Evolutionary conservation across 2,888 invertebrate genomes (phyloP), one percentile per base, ranked within the genome.

Genomic region (Elegia similella): DNA sequence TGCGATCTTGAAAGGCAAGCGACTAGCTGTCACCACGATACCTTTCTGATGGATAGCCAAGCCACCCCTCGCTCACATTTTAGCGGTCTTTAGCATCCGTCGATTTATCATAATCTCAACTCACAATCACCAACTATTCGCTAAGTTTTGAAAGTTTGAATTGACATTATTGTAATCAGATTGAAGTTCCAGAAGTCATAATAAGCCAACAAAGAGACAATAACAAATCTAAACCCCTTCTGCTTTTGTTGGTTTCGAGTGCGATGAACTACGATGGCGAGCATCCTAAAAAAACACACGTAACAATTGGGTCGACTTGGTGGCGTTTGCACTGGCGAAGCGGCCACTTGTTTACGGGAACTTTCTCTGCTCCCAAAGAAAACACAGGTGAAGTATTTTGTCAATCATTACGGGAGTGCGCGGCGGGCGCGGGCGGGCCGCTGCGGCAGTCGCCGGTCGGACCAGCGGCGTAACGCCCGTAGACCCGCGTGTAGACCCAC

Each of bases 351-450:
- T 80, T 81, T 77, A 73, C 64, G 65, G 52, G 61, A 69, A 66
- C 58, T 75, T 75, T 76, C 61, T 61, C 61, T 61, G 68, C 66
- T 38, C 63, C 67, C 57, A 71, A 82, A 82, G 77, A 82, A 86
- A 84, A 82, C 76, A 80, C 82, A 86, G 84, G 86, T 87, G 76
- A 84, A 83, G 79, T 84, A 83, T 83, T 86, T 80, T 86, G 82
- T 87, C 82, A 88, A 88, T 88, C 84, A 88, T 88, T 85, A 84
- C 69, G 72, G 76, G 73, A 73, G 73, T 72, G 75, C 74, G 75
- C 75, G 69, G 62, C 52, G 50, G 70, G 64, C 67, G 70, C 68
- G 69, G 65, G 63, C 65, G 68, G 68, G 64, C 67, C 71, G 68
- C 71, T 73, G 73, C 76, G 78, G 69, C 73, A 69, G 72, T 68